Evolutionary conservation across 2,113 vertebrate genomes (phyloP).

Genomic region (Gallinago undulata): DNA sequence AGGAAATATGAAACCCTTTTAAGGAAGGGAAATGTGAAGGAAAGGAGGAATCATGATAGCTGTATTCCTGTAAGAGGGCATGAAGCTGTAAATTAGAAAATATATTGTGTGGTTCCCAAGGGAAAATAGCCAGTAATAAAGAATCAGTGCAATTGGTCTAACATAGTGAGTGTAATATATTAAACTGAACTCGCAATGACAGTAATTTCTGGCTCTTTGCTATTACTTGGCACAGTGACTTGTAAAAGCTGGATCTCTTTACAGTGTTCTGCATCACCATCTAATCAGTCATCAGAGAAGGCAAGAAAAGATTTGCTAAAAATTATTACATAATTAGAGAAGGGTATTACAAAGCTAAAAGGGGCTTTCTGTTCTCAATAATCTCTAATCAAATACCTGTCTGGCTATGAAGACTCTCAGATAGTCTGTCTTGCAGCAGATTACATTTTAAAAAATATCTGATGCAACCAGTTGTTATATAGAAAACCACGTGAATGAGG

Average conservation of each 20-base stretch:
- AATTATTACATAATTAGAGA: constrained; percentile 36
- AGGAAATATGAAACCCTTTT: background rate
- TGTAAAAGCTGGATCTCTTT: constrained; percentile 10
- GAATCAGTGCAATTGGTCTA: constrained; percentile 14
- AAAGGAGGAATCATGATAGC: background rate
- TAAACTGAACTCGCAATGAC: background rate
- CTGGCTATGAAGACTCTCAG: background rate
- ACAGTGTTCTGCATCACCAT: background rate
- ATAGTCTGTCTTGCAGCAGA: background rate
- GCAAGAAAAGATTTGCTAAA: background rate
- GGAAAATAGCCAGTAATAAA: constrained; percentile 24
- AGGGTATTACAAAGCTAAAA: constrained; percentile 2
- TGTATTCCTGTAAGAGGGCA: background rate
- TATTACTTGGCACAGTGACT: constrained; percentile 24
- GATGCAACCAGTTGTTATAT: background rate
- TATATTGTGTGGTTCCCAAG: background rate
- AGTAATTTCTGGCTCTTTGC: constrained; percentile 43
- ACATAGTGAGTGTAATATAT: background rate
- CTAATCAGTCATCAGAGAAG: constrained; percentile 26
- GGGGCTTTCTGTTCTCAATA: background rate
- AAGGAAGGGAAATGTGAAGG: background rate
- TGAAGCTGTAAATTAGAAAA: constrained; percentile 44
- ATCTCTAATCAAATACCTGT: background rate
- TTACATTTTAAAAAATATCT: background rate
- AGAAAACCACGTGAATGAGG: background rate